Evolutionary conservation across 1,140 invertebrate genomes (phyloP).

Genomic region (Mamestra configurata): DNA sequence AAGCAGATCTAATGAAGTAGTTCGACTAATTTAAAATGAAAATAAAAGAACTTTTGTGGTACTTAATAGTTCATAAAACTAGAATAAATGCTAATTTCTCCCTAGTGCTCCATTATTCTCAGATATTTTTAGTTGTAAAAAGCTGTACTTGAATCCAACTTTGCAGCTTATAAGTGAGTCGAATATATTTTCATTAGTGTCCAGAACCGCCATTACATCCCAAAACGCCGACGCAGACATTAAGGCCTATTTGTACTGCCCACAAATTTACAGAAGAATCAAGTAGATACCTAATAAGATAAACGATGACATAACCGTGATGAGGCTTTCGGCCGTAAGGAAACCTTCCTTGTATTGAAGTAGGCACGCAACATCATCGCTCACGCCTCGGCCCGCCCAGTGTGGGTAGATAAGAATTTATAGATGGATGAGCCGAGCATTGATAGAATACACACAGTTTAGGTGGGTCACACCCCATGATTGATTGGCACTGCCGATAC

Average conservation of each 20-base stretch:
- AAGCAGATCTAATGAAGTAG: conserved; percentile 66
- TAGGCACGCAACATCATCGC: conserved; percentile 74
- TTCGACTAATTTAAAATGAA: not conserved
- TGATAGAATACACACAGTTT: conserved; percentile 77
- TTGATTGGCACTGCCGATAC: conserved; percentile 67
- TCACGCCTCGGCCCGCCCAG: conserved; percentile 66
- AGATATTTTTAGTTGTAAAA: not conserved
- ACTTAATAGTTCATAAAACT: not conserved
- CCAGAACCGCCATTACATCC: not conserved
- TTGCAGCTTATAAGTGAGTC: no score
- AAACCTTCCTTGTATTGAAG: conserved; percentile 63
- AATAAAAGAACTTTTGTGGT: not conserved
- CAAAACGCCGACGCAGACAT: not conserved
- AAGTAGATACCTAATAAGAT: conserved; percentile 49
- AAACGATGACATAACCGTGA: conserved; percentile 63
- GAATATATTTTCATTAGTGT: not conserved
- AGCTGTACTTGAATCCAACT: not conserved
- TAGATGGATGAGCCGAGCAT: conserved; percentile 73
- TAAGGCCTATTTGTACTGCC: not conserved
- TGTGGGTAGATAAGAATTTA: conserved; percentile 79
- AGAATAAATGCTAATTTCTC: not conserved
- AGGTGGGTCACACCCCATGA: conserved; percentile 50
- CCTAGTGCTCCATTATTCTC: not conserved
- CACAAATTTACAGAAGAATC: not conserved
- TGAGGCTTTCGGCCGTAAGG: conserved; percentile 57